Evolutionary conservation across 2,888 invertebrate genomes (phyloP).

Genomic region (Macaria notata): DNA sequence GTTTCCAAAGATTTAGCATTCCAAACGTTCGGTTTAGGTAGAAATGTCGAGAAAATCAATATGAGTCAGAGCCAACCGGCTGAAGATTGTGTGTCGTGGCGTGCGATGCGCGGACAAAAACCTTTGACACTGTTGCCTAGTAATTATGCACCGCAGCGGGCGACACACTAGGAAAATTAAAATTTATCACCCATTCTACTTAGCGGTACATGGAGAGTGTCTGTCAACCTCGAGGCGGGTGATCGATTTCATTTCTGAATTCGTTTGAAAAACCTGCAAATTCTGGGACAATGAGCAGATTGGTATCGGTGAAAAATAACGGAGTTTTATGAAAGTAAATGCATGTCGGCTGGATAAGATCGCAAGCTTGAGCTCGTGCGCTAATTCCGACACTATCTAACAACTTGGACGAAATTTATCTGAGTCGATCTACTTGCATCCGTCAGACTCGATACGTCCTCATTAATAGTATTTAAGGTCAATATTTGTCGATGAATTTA

Average conservation of each 20-base stretch:
- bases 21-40: constrained; percentile 27
- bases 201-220: constrained; percentile 1
- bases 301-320: constrained; percentile 29
- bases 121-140: constrained; percentile 34
- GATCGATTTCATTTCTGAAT: constrained; percentile 11
- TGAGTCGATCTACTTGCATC: constrained; percentile 19
- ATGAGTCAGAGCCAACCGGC: constrained; percentile 27
- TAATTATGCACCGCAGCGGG: constrained; percentile 25
- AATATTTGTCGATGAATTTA: no score
- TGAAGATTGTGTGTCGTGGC: constrained; percentile 30
- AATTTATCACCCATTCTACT: constrained; percentile 20
- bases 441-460: constrained; percentile 18
- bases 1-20: constrained; percentile 36
- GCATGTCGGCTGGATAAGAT: constrained; percentile 31
- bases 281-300: constrained; percentile 25
- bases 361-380: constrained; percentile 24
- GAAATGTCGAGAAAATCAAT: constrained; percentile 35
- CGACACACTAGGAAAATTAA: constrained; percentile 16
- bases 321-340: constrained; percentile 32
- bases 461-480: constrained; percentile 5
- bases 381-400: constrained; percentile 26
- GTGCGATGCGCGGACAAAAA: constrained; percentile 30
- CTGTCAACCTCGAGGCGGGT: constrained; percentile 2
- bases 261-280: constrained; percentile 22
- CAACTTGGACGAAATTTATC: constrained; percentile 27